A percentile compares a stretch with the other conserved stretches of the same genome.
Conservation (phyloP, 2,888 invertebrate species). For the Synergus itoensis region DNA sequence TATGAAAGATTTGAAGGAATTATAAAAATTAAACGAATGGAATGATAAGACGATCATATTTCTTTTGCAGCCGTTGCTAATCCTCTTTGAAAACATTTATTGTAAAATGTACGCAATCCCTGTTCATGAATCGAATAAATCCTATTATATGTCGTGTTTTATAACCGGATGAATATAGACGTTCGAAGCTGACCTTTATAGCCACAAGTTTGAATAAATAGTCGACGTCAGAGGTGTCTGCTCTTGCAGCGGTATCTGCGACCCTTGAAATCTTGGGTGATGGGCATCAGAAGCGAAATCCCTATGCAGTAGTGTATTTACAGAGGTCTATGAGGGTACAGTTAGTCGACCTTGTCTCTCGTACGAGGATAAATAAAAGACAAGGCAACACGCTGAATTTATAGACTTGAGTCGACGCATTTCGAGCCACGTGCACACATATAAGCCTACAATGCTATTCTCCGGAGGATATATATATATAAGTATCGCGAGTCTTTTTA, state of each 20-base stretch:
- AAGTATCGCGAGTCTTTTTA: not conserved
- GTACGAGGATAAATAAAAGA: slow-evolving; percentile 62
- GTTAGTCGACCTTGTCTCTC: slow-evolving; percentile 74
- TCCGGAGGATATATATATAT: too few species aligned
- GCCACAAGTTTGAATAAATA: not conserved
- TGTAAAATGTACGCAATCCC: too few species aligned
- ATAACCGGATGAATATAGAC: not conserved
- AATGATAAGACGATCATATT: not conserved
- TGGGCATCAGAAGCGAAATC: not conserved
- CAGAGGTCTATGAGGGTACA: slow-evolving; percentile 55
- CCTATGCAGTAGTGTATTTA: slow-evolving; percentile 17
- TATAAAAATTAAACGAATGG: too few species aligned
- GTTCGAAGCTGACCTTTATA: not conserved
- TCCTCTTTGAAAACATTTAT: not conserved
- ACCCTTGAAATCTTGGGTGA: slow-evolving; percentile 13
- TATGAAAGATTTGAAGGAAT: too few species aligned
- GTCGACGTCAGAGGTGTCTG: not conserved
- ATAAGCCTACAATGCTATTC: not conserved
- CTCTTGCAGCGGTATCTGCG: not conserved
- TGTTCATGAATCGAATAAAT: not conserved
- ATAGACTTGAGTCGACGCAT: slow-evolving; percentile 52
- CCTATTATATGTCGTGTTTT: not conserved
- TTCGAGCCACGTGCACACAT: slow-evolving; percentile 22
- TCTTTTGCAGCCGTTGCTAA: not conserved
- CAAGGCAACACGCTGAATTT: slow-evolving; percentile 62